Conservation (phyloP, 2,113 vertebrate species). For the Sardina pilchardus region DNA sequence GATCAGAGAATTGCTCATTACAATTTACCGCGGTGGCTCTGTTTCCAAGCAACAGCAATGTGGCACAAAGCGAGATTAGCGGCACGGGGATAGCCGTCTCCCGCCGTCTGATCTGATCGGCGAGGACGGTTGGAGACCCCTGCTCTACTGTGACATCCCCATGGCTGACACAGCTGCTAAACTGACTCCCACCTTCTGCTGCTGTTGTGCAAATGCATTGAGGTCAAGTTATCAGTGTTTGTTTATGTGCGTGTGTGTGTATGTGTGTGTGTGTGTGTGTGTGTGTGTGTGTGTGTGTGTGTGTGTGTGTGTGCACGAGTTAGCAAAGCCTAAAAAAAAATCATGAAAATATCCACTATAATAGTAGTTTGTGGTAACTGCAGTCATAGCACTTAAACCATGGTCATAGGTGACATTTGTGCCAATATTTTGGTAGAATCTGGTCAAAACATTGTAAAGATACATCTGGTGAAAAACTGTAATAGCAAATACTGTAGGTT, state of each 20-base stretch:
- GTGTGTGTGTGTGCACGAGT: too few relatives aligned
- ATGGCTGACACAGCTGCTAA: slow-evolving; percentile 10
- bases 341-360: too few relatives aligned
- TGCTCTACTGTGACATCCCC: not conserved
- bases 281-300: not conserved
- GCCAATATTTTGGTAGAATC: too few relatives aligned
- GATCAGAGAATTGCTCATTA: slow-evolving; percentile 57
- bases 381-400: not conserved
- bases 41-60: slow-evolving; percentile 59
- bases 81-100: slow-evolving; percentile 19
- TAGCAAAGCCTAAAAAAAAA: too few relatives aligned
- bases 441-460: too few relatives aligned
- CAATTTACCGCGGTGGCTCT: slow-evolving; percentile 35
- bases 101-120: not conserved
- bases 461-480: too few relatives aligned
- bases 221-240: not conserved
- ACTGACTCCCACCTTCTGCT: slow-evolving; percentile 7
- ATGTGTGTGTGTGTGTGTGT: slow-evolving; percentile 19
- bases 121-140: not conserved
- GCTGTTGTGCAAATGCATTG: not conserved
- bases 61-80: slow-evolving; percentile 37
- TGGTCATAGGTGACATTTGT: too few relatives aligned
- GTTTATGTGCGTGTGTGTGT: slow-evolving; percentile 10
- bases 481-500: too few relatives aligned
- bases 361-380: not conserved